Percentiles rank a stretch among this genome's conserved stretches.
Evolutionary conservation across 2,797 vertebrate species (phyloP).

Genomic region (Pagetopsis macropterus): DNA sequence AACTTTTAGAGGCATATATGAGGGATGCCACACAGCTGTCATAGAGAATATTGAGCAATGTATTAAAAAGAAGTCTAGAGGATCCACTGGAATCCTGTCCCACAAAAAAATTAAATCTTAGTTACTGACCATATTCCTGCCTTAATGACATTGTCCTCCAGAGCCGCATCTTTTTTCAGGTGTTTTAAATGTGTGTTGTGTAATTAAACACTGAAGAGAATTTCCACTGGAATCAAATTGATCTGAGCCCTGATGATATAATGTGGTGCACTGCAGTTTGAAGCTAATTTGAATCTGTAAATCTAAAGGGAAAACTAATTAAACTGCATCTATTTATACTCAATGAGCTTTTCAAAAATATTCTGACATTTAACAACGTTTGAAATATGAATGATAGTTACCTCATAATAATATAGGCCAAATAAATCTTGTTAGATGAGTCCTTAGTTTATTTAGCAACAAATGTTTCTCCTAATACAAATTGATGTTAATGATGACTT

Average conservation of each 20-base stretch:
- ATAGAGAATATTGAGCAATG: slow-evolving; percentile 51
- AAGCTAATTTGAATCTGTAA: slow-evolving; percentile 52
- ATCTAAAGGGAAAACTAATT: slow-evolving; percentile 46
- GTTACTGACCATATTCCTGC: slow-evolving; percentile 25
- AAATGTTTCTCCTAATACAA: slow-evolving; percentile 48
- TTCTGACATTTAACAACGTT: slow-evolving; percentile 31
- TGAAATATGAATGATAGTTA: slow-evolving; percentile 46
- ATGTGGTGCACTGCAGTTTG: slow-evolving; percentile 23
- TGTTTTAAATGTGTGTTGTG: slow-evolving; percentile 26
- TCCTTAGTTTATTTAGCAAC: slow-evolving; percentile 43
- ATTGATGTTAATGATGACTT: slow-evolving; percentile 46
- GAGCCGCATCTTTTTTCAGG: background rate
- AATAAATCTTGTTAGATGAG: slow-evolving; percentile 45
- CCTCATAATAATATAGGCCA: slow-evolving; percentile 17
- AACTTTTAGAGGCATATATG: slow-evolving; percentile 69
- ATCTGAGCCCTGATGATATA: slow-evolving; percentile 39
- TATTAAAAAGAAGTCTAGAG: slow-evolving; percentile 30
- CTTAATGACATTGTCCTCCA: slow-evolving; percentile 28
- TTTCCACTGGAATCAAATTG: slow-evolving; percentile 52
- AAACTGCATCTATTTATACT: slow-evolving; percentile 45
- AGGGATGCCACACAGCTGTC: slow-evolving; percentile 59
- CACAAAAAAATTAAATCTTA: background rate
- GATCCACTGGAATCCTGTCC: slow-evolving; percentile 6
- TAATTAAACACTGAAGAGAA: slow-evolving; percentile 47
- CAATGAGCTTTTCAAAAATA: slow-evolving; percentile 33